Evolutionary conservation across 2,113 vertebrate species (phyloP).

Genomic region (Malurus elegans): DNA sequence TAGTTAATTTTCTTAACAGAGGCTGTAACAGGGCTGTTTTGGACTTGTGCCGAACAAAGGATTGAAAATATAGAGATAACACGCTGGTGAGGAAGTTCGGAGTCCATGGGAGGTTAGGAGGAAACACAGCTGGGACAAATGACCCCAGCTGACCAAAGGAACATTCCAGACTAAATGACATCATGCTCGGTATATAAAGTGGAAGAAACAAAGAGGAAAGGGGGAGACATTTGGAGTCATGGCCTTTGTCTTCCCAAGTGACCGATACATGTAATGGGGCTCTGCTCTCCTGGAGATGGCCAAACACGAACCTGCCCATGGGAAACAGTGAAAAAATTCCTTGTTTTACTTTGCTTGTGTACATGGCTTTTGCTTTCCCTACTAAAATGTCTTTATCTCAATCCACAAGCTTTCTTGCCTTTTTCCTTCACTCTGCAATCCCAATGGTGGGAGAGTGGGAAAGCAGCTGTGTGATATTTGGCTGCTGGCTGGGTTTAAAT

Average conservation of each 20-base stretch:
- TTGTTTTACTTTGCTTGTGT: background rate
- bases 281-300: background rate
- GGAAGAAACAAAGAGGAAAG: background rate
- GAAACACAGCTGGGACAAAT: background rate
- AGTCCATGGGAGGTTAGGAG: background rate
- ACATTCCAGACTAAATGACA: background rate
- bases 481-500: background rate
- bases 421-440: background rate
- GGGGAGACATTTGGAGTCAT: background rate
- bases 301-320: too few species aligned
- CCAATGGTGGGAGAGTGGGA: rapidly evolving
- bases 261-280: rapidly evolving
- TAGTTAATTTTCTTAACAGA: background rate
- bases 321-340: background rate
- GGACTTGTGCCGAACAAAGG: background rate
- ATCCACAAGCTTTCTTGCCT: background rate
- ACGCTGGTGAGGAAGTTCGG: background rate
- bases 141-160: background rate
- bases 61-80: background rate
- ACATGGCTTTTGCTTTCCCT: background rate
- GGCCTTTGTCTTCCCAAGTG: background rate
- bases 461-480: background rate
- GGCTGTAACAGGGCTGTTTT: background rate
- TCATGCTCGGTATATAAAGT: background rate
- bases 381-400: background rate